Evolutionary conservation across 2,113 vertebrate species (phyloP).

Genomic region (Hyla sarda): DNA sequence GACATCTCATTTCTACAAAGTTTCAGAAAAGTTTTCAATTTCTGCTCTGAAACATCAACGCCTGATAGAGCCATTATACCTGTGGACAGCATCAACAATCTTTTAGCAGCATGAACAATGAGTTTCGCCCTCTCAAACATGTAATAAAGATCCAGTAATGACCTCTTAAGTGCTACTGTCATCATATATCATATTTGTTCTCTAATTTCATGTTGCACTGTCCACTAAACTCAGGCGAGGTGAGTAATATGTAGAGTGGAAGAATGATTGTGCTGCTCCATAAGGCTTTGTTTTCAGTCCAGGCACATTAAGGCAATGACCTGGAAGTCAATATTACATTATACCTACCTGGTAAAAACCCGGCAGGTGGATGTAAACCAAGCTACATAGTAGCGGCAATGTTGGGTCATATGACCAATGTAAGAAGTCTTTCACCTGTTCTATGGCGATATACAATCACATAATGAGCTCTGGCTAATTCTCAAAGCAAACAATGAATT

Average conservation of each 20-base stretch:
- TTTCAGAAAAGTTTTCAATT: background rate
- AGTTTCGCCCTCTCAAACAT: background rate
- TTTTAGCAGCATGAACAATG: slow-evolving; percentile 18
- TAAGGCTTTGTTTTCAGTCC: background rate
- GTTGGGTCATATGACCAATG: background rate
- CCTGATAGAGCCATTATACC: slow-evolving; percentile 3
- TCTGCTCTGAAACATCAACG: background rate
- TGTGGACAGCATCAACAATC: slow-evolving; percentile 19
- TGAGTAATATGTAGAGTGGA: slow-evolving; percentile 20
- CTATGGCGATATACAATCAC: background rate
- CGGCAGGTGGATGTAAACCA: background rate
- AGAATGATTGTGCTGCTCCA: slow-evolving; percentile 26
- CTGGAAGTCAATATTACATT: slow-evolving; percentile 34
- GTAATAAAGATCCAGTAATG: slow-evolving; percentile 43
- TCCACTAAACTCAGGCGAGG: slow-evolving; percentile 20
- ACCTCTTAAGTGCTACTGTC: slow-evolving; percentile 38
- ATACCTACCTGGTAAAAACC: slow-evolving; percentile 6
- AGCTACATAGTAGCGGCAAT: no score
- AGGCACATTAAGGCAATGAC: background rate
- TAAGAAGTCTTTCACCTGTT: background rate
- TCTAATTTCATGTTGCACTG: slow-evolving; percentile 45
- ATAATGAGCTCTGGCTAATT: background rate
- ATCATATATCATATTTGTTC: slow-evolving; percentile 40
- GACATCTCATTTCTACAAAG: background rate
- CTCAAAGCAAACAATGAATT: background rate